These are phyloP conservation scores for Sthenelais limicola DNA, from an alignment of 2,888 invertebrate genomes.

Conservation along the genomic window DNA sequence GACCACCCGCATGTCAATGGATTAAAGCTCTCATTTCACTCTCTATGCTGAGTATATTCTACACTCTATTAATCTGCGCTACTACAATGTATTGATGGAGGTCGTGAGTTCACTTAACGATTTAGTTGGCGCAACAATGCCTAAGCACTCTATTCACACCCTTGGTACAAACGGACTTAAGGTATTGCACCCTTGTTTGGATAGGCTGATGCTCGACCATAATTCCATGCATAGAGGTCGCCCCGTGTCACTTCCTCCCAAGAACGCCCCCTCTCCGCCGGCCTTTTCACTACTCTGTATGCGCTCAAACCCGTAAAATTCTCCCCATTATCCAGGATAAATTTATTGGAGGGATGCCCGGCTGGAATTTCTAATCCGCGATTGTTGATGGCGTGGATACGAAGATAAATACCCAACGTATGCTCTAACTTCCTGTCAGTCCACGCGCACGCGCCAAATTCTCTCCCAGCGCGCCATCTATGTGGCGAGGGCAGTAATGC, in stretches of 20 bases:
- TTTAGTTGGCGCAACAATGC: slow-evolving; percentile 1
- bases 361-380: neutral
- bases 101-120: neutral
- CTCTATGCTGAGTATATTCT: neutral
- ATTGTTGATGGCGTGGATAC: neutral
- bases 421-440: no score
- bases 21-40: neutral
- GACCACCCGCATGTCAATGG: slow-evolving; percentile 8
- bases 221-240: neutral
- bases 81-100: neutral
- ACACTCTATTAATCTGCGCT: slow-evolving; percentile 1
- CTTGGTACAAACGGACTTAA: slow-evolving; percentile 21
- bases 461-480: neutral
- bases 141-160: slow-evolving; percentile 17
- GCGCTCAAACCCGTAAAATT: neutral
- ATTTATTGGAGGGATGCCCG: neutral
- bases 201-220: neutral
- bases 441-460: slow-evolving; percentile 1
- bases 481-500: no score
- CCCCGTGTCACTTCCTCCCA: slow-evolving; percentile 1
- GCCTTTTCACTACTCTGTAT: neutral
- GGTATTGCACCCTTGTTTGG: neutral
- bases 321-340: neutral
- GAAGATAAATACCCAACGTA: neutral
- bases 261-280: neutral